Evolutionary conservation across 2,888 invertebrate species (phyloP), one percentile per base, ranked within the genome.

Genomic region (Campoplex capitator): DNA sequence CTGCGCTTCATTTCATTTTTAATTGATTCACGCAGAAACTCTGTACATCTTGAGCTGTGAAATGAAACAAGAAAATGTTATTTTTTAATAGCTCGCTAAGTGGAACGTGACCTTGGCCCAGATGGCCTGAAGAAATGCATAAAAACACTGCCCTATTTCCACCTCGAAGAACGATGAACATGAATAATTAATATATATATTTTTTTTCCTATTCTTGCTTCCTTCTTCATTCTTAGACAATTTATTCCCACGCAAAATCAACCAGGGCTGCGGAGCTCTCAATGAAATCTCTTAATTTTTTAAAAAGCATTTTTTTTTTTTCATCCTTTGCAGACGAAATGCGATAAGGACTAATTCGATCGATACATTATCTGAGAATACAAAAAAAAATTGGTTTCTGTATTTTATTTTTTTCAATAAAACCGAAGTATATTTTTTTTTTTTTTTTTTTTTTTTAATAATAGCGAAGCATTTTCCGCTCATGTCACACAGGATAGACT

Each of bases 81-180:
- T 71, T 51, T 71, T 71, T 71, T 51, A 51, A 71, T 71, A 28
- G 51, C 7, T 51, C 9, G 38, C 32, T 13, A 51, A n/a, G n/a
- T 18, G 51, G 18, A n/a, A 42, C 32, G 3, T 71, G 23, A 51
- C 48, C 28, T 71, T 71, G 71, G 48, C 71, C 32, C 32, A 51
- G 32, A 71, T 51, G 16, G 48, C 48, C 70, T 11, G 28, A 45
- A 23, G 45, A 13, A 48, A 28, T 45, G 23, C n/a, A 45, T 45
- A 70, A 70, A 28, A 70, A n/a, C 70, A 48, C 28, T 48, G 28
- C 16, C 28, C 48, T 28, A 45, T 45, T 28, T 70, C 32, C 18
- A 51, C 2, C 32, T 48, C 32, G 32, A 51, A 71, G 7, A 51
- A 71, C 71, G 48, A 71, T 48, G n/a, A 3, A 51, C 32, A 18